These are phyloP conservation scores for Ferrisia virgata DNA, from an alignment of 2,888 invertebrate species.

Conservation along the genomic window DNA sequence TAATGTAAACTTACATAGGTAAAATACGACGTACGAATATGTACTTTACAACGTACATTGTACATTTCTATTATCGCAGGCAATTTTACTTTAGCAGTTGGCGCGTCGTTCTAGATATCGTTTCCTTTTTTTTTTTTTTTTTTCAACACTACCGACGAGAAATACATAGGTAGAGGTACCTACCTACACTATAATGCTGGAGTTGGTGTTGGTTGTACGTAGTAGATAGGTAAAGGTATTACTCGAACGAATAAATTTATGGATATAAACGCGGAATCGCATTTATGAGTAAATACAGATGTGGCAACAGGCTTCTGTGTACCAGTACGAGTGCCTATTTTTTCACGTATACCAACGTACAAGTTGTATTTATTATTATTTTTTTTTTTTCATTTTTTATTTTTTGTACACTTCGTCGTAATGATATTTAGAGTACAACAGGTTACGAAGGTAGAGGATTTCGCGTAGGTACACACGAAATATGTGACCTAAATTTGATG, in stretches of 20 bases:
- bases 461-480: not conserved
- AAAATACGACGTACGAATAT: too few species aligned
- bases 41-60: too few species aligned
- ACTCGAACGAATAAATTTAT: not conserved
- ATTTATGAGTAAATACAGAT: not conserved
- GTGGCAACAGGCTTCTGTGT: not conserved
- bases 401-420: not conserved
- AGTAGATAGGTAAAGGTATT: too few species aligned
- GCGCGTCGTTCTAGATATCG: not conserved
- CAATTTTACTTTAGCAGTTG: not conserved
- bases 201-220: too few species aligned
- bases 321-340: not conserved
- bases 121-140: not conserved
- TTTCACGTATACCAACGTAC: not conserved
- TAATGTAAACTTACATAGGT: too few species aligned
- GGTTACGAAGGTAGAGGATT: not conserved
- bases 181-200: too few species aligned
- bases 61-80: not conserved
- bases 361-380: too few species aligned
- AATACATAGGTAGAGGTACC: not conserved
- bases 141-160: not conserved
- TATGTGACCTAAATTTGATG: not conserved
- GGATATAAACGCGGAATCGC: not conserved
- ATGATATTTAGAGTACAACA: not conserved
- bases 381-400: not conserved